phyloP scores from a whole-genome alignment of 2,113 vertebrate species.

The Phyllostomus discolor region DNA sequence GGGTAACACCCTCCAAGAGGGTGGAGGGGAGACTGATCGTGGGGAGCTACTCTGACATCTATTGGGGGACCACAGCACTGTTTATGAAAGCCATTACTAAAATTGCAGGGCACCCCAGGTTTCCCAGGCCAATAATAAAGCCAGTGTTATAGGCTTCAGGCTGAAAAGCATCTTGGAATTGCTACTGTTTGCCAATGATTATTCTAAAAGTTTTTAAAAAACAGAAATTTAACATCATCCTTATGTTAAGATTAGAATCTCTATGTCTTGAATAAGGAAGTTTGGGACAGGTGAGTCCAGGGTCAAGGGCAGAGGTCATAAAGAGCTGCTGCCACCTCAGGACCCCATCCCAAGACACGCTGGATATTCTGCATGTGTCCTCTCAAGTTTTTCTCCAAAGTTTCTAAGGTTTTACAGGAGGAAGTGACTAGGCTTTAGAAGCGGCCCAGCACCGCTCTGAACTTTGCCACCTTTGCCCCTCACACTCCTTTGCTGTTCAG shows the following conservation, averaged over 20 bases:
- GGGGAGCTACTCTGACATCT: not conserved
- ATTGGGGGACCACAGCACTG: not conserved
- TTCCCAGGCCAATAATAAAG: not conserved
- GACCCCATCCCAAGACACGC: not conserved
- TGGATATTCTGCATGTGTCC: not conserved
- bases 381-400: not conserved
- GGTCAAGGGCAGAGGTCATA: not conserved
- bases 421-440: not conserved
- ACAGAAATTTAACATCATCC: not conserved
- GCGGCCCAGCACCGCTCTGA: not conserved
- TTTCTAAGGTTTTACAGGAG: not conserved
- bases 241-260: not conserved
- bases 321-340: not conserved
- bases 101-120: not conserved
- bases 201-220: not conserved
- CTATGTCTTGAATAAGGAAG: not conserved
- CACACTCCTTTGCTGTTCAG: rapidly evolving
- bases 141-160: not conserved
- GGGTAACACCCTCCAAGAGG: not conserved
- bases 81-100: not conserved
- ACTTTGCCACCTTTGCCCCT: not conserved
- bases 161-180: slow-evolving; percentile 3
- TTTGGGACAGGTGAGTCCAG: not conserved
- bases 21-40: not conserved
- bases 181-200: not conserved